Percentiles rank a stretch among this genome's conserved stretches.
These are phyloP conservation scores for Neomonachus schauinslandi DNA, from an alignment of 2,113 vertebrate genomes.

Conservation along the genomic window DNA sequence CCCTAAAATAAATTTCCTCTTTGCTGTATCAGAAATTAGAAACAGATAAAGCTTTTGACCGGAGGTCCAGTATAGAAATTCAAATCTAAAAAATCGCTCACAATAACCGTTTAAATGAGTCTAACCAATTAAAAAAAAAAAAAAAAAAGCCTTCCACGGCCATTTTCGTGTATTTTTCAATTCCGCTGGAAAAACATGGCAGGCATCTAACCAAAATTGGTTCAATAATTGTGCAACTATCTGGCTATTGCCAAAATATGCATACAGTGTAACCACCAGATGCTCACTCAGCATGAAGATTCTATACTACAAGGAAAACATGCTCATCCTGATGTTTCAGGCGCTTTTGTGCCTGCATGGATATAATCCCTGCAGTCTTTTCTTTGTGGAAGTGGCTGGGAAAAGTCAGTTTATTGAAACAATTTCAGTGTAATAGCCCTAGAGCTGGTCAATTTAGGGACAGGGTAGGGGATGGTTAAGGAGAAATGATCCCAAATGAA, in stretches of 20 bases:
- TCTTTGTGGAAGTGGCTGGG: neutral
- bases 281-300: neutral
- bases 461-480: neutral
- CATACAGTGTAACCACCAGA: neutral
- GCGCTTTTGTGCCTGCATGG: neutral
- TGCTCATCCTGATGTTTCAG: neutral
- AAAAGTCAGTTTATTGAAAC: neutral
- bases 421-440: neutral
- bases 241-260: neutral
- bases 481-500: neutral
- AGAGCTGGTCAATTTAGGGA: neutral
- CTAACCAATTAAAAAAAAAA: neutral
- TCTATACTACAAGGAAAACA: neutral
- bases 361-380: neutral
- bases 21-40: neutral
- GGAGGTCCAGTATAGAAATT: neutral
- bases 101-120: neutral
- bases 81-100: neutral
- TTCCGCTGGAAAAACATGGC: neutral
- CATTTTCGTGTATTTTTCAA: neutral
- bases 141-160: neutral
- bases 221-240: neutral
- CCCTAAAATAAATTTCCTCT: neutral
- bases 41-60: neutral
- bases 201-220: neutral